Conservation (phyloP, 2,113 vertebrate species). For the Gobio gobio region DNA sequence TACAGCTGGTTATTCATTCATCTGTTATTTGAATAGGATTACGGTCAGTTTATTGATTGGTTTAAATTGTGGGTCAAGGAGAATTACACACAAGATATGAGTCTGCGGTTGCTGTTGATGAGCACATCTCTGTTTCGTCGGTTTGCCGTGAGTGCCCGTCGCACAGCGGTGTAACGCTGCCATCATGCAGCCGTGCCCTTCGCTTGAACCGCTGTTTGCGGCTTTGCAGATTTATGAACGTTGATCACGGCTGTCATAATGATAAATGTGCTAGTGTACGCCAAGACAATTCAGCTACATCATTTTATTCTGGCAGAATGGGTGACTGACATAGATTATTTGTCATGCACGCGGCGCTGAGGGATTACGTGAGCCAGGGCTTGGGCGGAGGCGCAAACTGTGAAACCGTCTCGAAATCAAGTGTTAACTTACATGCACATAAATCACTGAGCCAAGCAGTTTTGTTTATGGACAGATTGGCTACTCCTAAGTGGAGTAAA, state of each 20-base stretch:
- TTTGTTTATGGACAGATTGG: not conserved
- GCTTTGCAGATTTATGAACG: slow-evolving; percentile 33
- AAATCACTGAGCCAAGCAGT: not conserved
- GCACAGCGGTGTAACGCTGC: not conserved
- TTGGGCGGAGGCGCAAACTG: slow-evolving; percentile 13
- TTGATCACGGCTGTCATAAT: slow-evolving; percentile 35
- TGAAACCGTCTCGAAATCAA: not conserved
- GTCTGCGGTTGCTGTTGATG: not conserved
- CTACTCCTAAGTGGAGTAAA: not conserved
- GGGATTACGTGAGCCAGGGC: slow-evolving; percentile 6
- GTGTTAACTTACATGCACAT: slow-evolving; percentile 9
- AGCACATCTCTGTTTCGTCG: not conserved
- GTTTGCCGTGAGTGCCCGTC: not conserved
- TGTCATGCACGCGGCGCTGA: not conserved
- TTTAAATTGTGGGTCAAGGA: not conserved
- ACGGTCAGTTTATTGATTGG: not conserved
- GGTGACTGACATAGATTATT: slow-evolving; percentile 25
- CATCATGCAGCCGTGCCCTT: not conserved
- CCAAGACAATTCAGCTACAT: slow-evolving; percentile 30
- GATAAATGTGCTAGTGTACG: slow-evolving; percentile 37
- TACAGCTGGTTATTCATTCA: not conserved
- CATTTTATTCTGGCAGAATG: slow-evolving; percentile 7
- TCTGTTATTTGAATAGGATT: slow-evolving; percentile 20
- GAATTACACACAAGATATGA: not conserved
- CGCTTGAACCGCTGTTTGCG: slow-evolving; percentile 24